Percentiles rank a stretch among this genome's conserved stretches.
phyloP scores from a whole-genome alignment of 2,888 invertebrate genomes.

The Euzophera pinguis region DNA sequence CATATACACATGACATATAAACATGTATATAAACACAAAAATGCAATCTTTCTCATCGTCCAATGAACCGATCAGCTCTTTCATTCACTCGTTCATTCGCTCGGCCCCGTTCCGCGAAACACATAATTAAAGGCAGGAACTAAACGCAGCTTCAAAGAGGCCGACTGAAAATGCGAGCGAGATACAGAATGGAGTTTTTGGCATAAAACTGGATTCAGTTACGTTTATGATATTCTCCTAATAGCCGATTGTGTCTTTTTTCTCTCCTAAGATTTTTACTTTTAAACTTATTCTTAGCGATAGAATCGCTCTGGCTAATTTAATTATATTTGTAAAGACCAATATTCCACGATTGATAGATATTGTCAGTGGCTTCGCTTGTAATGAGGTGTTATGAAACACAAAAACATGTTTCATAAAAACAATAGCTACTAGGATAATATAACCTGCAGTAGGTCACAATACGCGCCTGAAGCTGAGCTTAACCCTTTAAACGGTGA shows the following conservation, averaged over 20 bases:
- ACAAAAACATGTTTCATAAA: no score
- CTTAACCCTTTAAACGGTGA: neutral
- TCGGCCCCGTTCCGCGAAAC: conserved; percentile 24
- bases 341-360: no score
- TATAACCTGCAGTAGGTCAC: neutral
- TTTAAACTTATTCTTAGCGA: no score
- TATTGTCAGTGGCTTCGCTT: no score
- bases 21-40: neutral
- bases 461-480: neutral
- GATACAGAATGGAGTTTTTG: neutral
- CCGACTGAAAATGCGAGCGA: neutral
- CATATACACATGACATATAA: no score
- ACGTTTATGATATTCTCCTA: no score
- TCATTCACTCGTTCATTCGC: conserved; percentile 30
- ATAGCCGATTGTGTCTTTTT: no score
- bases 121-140: conserved; percentile 60
- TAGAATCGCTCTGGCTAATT: no score
- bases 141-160: conserved; percentile 29
- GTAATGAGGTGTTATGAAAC: no score
- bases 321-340: no score
- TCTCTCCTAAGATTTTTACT: no score
- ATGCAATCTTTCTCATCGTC: neutral
- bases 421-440: neutral
- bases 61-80: conserved; percentile 9
- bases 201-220: no score